Evolutionary conservation across 1,140 invertebrate genomes (phyloP).

Genomic region (Solenopsis invicta): DNA sequence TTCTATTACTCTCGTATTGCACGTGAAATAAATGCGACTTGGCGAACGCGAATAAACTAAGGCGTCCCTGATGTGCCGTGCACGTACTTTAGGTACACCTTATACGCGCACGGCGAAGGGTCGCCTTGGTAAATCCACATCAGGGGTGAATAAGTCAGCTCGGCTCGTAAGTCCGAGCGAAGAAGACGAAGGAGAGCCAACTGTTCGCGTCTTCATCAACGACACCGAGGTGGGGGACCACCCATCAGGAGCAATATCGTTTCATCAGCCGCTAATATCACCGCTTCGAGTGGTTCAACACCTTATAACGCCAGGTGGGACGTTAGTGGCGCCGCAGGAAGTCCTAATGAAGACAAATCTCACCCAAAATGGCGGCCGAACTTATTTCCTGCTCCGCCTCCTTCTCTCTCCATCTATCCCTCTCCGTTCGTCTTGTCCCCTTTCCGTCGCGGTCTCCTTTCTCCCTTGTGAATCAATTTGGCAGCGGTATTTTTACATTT

Average conservation of each 20-base stretch:
- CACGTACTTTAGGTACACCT: slow-evolving; percentile 34
- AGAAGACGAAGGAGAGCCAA: slow-evolving; percentile 74
- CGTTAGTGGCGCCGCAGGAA: slow-evolving; percentile 82
- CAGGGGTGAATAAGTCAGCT: slow-evolving; percentile 56
- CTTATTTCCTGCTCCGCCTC: slow-evolving; percentile 80
- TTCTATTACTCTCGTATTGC: slow-evolving; percentile 28
- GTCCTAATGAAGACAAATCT: slow-evolving; percentile 87
- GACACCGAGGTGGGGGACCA: slow-evolving; percentile 78
- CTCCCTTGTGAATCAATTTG: slow-evolving; percentile 50
- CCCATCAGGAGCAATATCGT: slow-evolving; percentile 82
- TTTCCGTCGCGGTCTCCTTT: slow-evolving; percentile 12
- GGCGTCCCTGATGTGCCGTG: not conserved
- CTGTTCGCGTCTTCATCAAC: slow-evolving; percentile 79
- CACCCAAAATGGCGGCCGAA: slow-evolving; percentile 81
- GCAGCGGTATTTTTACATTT: slow-evolving; percentile 48
- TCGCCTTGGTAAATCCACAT: slow-evolving; percentile 57
- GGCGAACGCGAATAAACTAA: not conserved
- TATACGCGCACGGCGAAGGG: slow-evolving; percentile 32
- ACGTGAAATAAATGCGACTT: slow-evolving; percentile 7
- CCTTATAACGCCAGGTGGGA: slow-evolving; percentile 84
- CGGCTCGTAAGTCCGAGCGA: slow-evolving; percentile 59
- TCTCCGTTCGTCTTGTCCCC: slow-evolving; percentile 3
- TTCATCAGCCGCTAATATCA: slow-evolving; percentile 83
- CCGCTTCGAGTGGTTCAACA: slow-evolving; percentile 82
- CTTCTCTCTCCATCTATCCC: slow-evolving; percentile 39